Percentiles rank a stretch among this genome's conserved stretches.
Evolutionary conservation across 2,888 invertebrate genomes (phyloP).

Genomic region (Mimas tiliae): DNA sequence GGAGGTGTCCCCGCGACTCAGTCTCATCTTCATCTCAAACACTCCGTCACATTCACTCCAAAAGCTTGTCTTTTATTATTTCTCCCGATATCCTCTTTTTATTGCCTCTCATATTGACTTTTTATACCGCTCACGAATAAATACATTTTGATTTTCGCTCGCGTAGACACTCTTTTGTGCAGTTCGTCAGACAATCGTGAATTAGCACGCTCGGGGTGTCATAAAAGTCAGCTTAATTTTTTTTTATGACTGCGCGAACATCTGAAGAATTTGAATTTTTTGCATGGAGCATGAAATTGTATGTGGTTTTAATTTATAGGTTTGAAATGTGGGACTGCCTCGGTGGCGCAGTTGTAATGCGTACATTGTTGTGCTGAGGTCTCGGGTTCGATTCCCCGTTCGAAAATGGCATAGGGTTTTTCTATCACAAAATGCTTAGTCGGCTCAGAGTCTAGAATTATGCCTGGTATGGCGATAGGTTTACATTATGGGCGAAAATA

Average conservation of each 20-base stretch:
- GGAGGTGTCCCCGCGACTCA: slow-evolving; percentile 78
- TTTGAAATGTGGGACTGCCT: background rate
- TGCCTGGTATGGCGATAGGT: too few species aligned
- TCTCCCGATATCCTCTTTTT: slow-evolving; percentile 77
- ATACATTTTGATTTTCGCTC: slow-evolving; percentile 83
- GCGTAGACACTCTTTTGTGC: slow-evolving; percentile 68
- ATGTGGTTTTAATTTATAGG: background rate
- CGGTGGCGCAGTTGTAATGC: too few species aligned
- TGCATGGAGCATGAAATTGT: background rate
- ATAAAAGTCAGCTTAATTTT: slow-evolving; percentile 53
- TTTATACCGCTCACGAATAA: slow-evolving; percentile 81
- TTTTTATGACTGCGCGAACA: slow-evolving; percentile 24
- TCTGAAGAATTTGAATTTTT: slow-evolving; percentile 13
- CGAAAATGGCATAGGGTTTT: too few species aligned
- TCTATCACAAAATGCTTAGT: too few species aligned
- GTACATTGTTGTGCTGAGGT: too few species aligned
- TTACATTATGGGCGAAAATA: too few species aligned
- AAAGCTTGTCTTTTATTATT: slow-evolving; percentile 84
- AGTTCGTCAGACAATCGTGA: slow-evolving; percentile 68
- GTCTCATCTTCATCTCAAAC: slow-evolving; percentile 83
- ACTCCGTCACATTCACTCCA: slow-evolving; percentile 81
- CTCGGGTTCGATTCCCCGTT: too few species aligned
- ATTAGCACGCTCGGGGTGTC: slow-evolving; percentile 75
- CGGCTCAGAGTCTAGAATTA: too few species aligned
- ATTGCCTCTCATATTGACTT: slow-evolving; percentile 84